These are phyloP conservation scores for Cavia porcellus DNA, from an alignment of 2,113 vertebrate species.

Conservation along the genomic window DNA sequence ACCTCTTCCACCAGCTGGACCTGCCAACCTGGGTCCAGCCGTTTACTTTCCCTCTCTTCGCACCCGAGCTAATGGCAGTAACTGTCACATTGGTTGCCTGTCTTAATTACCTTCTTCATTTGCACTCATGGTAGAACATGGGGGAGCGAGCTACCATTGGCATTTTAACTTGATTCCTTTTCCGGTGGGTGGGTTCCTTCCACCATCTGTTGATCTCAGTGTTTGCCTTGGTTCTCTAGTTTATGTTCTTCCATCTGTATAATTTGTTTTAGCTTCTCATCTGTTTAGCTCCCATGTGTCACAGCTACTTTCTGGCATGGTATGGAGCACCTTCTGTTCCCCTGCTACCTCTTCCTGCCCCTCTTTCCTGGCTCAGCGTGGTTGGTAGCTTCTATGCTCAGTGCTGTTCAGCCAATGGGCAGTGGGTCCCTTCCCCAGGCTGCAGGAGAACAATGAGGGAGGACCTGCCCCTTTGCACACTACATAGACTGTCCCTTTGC, in stretches of 20 bases:
- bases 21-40: fast-evolving
- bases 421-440: not conserved
- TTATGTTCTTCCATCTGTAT: not conserved
- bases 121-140: slow-evolving; percentile 44
- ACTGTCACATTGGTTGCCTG: not conserved
- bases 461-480: fast-evolving
- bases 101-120: slow-evolving; percentile 64
- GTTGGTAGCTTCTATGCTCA: fast-evolving
- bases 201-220: slow-evolving; percentile 68
- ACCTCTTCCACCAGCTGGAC: not conserved
- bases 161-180: not conserved
- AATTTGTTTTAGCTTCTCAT: slow-evolving; percentile 14
- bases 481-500: not conserved
- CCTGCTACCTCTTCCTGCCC: not conserved
- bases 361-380: not conserved
- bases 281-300: not conserved
- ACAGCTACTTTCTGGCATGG: not conserved
- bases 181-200: not conserved
- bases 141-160: not conserved
- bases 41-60: not conserved
- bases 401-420: not conserved
- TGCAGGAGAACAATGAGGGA: not conserved
- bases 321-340: fast-evolving
- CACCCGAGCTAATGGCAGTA: not conserved
- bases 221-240: not conserved